Evolutionary conservation across 1,140 invertebrate species (phyloP).

Genomic region (Drosophila pseudoananassae): DNA sequence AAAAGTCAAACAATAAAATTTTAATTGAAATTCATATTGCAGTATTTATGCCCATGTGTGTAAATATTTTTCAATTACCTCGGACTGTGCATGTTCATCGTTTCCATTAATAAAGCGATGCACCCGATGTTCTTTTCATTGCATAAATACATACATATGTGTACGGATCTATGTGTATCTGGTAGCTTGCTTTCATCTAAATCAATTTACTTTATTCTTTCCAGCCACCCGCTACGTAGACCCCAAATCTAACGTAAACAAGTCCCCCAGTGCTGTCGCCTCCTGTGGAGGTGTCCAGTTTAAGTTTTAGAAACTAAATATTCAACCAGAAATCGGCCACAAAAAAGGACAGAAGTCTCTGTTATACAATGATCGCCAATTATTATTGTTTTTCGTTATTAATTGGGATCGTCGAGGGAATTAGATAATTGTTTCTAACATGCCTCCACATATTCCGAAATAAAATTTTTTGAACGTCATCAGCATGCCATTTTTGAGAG

Average conservation of each 20-base stretch:
- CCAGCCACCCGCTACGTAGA: constrained; percentile 22
- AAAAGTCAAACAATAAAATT: constrained; percentile 35
- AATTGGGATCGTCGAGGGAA: constrained; percentile 27
- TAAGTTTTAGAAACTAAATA: neutral
- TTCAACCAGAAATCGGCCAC: neutral
- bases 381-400: constrained; percentile 35
- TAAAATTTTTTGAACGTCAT: constrained; percentile 39
- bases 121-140: constrained; percentile 48
- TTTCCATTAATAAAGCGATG: constrained; percentile 47
- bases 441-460: constrained; percentile 26
- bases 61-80: constrained; percentile 47
- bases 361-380: constrained; percentile 26
- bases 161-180: constrained; percentile 29
- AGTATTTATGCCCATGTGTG: constrained; percentile 15
- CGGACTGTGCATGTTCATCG: constrained; percentile 8
- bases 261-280: constrained; percentile 1
- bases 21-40: constrained; percentile 54
- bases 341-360: neutral
- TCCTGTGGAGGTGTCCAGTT: constrained; percentile 1
- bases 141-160: constrained; percentile 26
- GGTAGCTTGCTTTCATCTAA: constrained; percentile 21
- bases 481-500: constrained; percentile 24
- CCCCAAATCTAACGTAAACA: constrained; percentile 38
- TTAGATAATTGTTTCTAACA: constrained; percentile 46
- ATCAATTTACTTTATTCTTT: constrained; percentile 42